Conservation (phyloP, 2,888 invertebrate genomes). For the Agelastica alni region DNA sequence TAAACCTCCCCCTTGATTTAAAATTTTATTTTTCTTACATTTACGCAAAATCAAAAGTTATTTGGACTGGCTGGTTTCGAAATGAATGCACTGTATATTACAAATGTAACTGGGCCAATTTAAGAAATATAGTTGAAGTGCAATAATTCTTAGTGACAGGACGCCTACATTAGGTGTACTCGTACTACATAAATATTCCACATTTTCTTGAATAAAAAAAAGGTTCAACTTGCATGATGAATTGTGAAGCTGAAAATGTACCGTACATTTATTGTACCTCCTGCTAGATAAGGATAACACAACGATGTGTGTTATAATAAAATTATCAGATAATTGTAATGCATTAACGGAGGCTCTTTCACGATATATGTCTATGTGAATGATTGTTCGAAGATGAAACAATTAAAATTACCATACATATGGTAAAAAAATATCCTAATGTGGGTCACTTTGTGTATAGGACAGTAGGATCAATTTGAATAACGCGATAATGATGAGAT, state of each 20-base stretch:
- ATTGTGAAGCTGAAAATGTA: background rate
- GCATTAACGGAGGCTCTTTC: background rate
- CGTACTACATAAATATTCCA: background rate
- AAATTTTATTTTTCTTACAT: too few relatives aligned
- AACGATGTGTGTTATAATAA: background rate
- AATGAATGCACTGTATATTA: too few relatives aligned
- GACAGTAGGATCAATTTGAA: background rate
- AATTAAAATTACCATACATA: background rate
- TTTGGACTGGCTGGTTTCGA: too few relatives aligned
- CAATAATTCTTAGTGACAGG: too few relatives aligned
- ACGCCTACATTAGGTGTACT: too few relatives aligned
- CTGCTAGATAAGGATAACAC: background rate
- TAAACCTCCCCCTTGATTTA: too few relatives aligned
- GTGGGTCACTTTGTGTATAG: background rate
- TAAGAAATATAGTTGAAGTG: too few relatives aligned
- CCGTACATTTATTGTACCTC: background rate
- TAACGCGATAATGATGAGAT: background rate
- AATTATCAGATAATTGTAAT: slow-evolving; percentile 1
- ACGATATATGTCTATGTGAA: slow-evolving; percentile 1
- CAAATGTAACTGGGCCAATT: too few relatives aligned
- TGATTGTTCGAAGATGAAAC: background rate
- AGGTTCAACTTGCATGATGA: background rate
- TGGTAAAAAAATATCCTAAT: background rate
- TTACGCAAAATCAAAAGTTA: too few relatives aligned
- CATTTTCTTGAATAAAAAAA: background rate